Evolutionary conservation across 1,140 invertebrate species (phyloP).

Genomic region (Triops cancriformis): DNA sequence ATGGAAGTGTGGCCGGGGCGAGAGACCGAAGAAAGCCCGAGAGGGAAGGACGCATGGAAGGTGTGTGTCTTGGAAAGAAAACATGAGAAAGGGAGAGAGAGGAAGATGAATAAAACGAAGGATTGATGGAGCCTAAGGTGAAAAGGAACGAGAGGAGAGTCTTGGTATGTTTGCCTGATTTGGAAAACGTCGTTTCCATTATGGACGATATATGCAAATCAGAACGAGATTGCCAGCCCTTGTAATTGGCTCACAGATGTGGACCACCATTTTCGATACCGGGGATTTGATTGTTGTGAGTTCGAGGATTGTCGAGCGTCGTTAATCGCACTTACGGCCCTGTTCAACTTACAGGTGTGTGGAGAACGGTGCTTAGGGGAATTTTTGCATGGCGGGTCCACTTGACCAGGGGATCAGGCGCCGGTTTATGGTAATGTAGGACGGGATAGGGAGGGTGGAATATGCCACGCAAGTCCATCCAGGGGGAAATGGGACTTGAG

Average conservation of each 20-base stretch:
- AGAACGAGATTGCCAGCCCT: neutral
- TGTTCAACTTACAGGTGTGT: constrained; percentile 6
- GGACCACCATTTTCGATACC: neutral
- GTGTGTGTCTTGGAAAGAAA: neutral
- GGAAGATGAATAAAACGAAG: neutral
- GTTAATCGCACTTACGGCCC: neutral
- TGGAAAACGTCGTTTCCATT: neutral
- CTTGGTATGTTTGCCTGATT: neutral
- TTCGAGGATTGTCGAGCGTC: neutral
- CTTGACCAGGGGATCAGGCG: neutral
- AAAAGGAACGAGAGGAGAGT: neutral
- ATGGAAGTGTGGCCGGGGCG: neutral
- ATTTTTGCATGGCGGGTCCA: neutral
- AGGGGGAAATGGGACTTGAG: neutral
- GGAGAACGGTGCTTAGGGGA: neutral
- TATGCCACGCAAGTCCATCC: neutral
- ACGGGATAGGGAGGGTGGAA: neutral
- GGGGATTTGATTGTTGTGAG: neutral
- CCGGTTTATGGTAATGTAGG: constrained; percentile 6
- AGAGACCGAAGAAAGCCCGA: neutral
- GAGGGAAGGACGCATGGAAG: constrained; percentile 13
- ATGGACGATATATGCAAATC: neutral
- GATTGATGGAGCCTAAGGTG: neutral
- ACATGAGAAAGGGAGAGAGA: constrained; percentile 13
- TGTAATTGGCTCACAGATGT: neutral